phyloP scores from a whole-genome alignment of 2,888 invertebrate species.

The Camponotus fellah region DNA sequence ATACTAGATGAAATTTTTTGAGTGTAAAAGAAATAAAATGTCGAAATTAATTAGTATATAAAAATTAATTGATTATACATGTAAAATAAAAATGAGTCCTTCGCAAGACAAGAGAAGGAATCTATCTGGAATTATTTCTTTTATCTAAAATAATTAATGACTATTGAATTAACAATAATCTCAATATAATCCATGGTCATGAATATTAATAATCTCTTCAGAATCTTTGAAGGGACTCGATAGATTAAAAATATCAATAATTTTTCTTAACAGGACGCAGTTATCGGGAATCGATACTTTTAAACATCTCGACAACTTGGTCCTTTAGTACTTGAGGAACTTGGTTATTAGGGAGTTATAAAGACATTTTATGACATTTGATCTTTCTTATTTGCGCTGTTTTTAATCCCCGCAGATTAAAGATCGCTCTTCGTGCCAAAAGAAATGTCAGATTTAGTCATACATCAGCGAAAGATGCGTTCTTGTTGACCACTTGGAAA shows the following conservation, averaged over 20 bases:
- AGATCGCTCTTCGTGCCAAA: conserved; percentile 39
- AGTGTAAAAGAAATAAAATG: background rate
- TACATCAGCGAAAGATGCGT: conserved; percentile 39
- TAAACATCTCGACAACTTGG: conserved; percentile 4
- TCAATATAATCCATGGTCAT: background rate
- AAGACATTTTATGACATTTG: conserved; percentile 23
- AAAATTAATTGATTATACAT: background rate
- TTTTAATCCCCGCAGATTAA: conserved; percentile 22
- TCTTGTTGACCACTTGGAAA: conserved; percentile 38
- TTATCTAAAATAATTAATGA: conserved; percentile 12
- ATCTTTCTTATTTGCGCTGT: background rate
- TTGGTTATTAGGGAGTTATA: conserved; percentile 19
- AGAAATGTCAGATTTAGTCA: conserved; percentile 53
- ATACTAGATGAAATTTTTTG: background rate
- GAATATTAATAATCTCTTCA: background rate
- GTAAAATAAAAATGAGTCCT: background rate
- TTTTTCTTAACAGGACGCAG: background rate
- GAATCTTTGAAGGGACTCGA: background rate
- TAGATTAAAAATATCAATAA: conserved; percentile 15
- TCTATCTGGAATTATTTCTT: background rate
- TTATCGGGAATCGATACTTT: conserved; percentile 12
- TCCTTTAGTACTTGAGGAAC: background rate
- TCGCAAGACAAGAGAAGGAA: background rate
- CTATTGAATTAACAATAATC: background rate
- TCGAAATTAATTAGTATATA: background rate